Evolutionary conservation across 2,888 invertebrate species (phyloP), one percentile per base, ranked within the genome.

Genomic region (Norana najaformis): DNA sequence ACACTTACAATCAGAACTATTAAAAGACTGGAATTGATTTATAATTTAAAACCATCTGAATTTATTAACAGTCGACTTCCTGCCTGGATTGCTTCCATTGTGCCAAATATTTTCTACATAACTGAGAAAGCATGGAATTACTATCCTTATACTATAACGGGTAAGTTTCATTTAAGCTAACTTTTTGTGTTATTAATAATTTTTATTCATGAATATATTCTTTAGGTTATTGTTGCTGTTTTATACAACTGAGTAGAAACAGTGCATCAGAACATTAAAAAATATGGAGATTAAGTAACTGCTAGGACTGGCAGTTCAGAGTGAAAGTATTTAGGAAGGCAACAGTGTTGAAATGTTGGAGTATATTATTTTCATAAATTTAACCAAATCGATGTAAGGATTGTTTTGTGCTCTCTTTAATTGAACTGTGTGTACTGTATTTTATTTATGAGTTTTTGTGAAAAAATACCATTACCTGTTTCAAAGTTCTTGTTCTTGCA

Each of bases 101-200:
- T 97, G 93, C 98, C 98, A 92, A 97, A 97, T 95, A 97, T 98
- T 94, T 98, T 98, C 95, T 98, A 98, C 95, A 96, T 98, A 35
- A 98, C 97, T 91, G 98, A 98, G 95, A 98, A 98, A 94, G 97
- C 98, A 30, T 98, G 98, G 98, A 98, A 98, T 95, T 98, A 97
- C 95, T 98, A 97, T 95, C 98, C 98, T 23, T 97, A 96, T 93
- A 98, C 98, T 36, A 96, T 97, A 90, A 98, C 97, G 96, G 96
- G 95, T 94, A 92, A 90, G 91, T 39, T 38, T 69, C n/a, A 69
- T 69, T 69, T 69, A 69, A 30, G 69, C n/a, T 69, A 69, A 47
- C 8, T 30, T 69, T 69, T n/a, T n/a, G n/a, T 69, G 30, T n/a
- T 69, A n/a, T n/a, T n/a, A 0, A 16, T 69, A n/a, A 18, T 4